Evolutionary conservation across 2,888 invertebrate genomes (phyloP), one percentile per base, ranked within the genome.

Genomic region (Brachynemurus nebulosus): DNA sequence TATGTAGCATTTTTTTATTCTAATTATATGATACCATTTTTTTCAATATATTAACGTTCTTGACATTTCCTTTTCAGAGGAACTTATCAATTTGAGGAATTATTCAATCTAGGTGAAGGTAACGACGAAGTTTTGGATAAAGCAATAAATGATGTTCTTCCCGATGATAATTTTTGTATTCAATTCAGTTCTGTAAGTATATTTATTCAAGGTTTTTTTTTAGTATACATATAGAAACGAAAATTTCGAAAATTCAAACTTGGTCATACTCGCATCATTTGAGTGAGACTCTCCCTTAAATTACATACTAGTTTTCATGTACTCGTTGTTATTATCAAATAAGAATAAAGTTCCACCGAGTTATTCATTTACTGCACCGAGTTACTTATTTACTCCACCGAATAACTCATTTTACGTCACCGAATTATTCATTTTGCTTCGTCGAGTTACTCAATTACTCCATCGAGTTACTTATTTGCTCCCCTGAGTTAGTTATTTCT

Each of bases 161-260:
- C 83, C 25, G 80, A 82, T 58, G 72, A 74, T 35, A 70, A 78
- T 0, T 77, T 75, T 53, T 86, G 83, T 58, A 79, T 92, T 51
- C 78, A 86, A 58, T 89, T 88, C 57, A 88, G 89, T 1, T 90
- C 89, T 1, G 74, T 74, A 57, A 57, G 61, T 57, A 44, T 40
- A 6, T 12, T 47, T 35, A 41, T 17, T 18, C 11, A 20, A 12
- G 7, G 17, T 12, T n/a, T n/a, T n/a, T n/a, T n/a, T 19, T 42
- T 7, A 19, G 17, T 42, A 17, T 37, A 43, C 25, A 21, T 35
- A n/a, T 44, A 27, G 11, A 27, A 42, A 2, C 44, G 36, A 25
- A 20, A 46, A 45, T 42, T 42, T 40, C 25, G 9, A 33, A 30
- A 34, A 34, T 25, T 25, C 8, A 25, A 25, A 25, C 8, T 25